A percentile compares a stretch with the other conserved stretches of the same genome.
phyloP scores from a whole-genome alignment of 2,797 vertebrate species.

The Peromyscus aztecus region DNA sequence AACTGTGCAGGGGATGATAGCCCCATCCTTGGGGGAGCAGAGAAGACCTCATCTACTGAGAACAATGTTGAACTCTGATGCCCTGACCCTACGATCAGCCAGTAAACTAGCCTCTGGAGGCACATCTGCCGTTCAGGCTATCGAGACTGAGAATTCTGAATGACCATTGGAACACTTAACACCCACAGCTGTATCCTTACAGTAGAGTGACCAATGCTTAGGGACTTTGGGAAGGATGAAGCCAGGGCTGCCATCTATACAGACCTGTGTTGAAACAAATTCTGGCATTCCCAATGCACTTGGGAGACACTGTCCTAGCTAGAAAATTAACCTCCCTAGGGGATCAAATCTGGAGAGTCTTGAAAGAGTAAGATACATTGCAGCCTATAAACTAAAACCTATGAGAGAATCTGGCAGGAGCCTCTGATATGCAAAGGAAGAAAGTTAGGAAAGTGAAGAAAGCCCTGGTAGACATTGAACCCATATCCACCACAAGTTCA shows the following conservation, averaged over 20 bases:
- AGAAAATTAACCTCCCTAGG: neutral
- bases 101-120: neutral
- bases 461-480: neutral
- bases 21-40: neutral
- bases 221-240: neutral
- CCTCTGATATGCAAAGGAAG: neutral
- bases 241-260: neutral
- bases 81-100: neutral
- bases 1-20: no score
- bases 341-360: neutral
- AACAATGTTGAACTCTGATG: neutral
- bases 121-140: neutral
- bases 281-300: neutral
- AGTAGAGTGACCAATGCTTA: neutral
- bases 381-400: neutral
- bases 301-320: neutral
- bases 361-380: neutral
- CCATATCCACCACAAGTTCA: neutral
- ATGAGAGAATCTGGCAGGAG: neutral
- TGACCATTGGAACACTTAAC: neutral
- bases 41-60: neutral
- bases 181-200: neutral
- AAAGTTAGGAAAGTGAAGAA: neutral
- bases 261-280: neutral
- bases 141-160: neutral